Conservation (phyloP, 2,113 vertebrate species). For the Corynorhinus townsendii region DNA sequence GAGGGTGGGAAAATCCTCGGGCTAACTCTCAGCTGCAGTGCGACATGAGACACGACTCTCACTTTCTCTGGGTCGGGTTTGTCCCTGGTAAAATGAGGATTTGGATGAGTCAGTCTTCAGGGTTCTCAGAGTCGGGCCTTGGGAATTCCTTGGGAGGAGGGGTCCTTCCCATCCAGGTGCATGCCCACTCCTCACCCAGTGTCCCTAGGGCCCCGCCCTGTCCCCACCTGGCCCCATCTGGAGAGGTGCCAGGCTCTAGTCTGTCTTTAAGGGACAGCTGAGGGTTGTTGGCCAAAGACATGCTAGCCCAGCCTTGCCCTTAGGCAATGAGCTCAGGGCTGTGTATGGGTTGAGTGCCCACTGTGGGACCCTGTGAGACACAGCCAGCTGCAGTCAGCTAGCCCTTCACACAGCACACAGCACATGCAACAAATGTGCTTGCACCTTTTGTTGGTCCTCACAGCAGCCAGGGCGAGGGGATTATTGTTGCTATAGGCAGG, state of each 20-base stretch:
- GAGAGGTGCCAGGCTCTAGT: background rate
- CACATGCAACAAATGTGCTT: background rate
- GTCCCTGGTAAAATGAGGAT: background rate
- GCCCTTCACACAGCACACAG: background rate
- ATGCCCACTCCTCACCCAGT: background rate
- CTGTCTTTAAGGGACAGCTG: background rate
- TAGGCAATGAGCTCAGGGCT: background rate
- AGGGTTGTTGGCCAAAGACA: background rate
- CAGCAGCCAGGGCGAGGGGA: background rate
- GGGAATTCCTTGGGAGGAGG: background rate
- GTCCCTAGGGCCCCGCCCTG: background rate
- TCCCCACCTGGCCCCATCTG: background rate
- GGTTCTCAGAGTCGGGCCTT: background rate
- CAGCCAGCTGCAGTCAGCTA: background rate
- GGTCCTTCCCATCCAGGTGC: background rate
- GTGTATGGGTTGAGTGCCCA: background rate
- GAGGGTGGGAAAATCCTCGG: background rate
- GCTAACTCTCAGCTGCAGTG: background rate
- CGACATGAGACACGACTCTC: background rate
- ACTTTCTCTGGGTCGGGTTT: background rate
- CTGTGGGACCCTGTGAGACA: background rate
- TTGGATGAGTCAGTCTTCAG: background rate
- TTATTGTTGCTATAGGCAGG: background rate
- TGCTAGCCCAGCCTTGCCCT: background rate
- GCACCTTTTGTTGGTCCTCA: fast-evolving